These are phyloP conservation scores for Willowsia nigromaculata DNA, from an alignment of 2,888 invertebrate genomes.

Conservation along the genomic window DNA sequence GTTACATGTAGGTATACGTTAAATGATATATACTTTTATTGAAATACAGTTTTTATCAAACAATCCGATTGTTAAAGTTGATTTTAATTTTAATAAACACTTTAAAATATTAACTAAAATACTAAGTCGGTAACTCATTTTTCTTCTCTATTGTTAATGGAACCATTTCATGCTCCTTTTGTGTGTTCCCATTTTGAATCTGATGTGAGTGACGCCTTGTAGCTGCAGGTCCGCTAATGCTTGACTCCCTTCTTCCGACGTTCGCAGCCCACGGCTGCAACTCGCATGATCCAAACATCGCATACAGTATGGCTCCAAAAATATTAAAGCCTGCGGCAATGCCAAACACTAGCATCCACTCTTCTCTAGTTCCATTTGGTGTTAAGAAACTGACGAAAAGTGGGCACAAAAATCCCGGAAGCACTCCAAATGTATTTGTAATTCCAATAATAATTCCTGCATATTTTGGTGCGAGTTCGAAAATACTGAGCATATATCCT, in stretches of 20 bases:
- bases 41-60: no score
- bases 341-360: slow-evolving; percentile 81
- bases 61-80: no score
- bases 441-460: slow-evolving; percentile 81
- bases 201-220: neutral
- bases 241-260: slow-evolving; percentile 44
- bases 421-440: slow-evolving; percentile 81
- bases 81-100: no score
- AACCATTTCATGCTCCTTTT: slow-evolving; percentile 55
- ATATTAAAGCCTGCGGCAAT: slow-evolving; percentile 80
- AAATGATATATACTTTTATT: no score
- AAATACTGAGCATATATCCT: slow-evolving; percentile 81
- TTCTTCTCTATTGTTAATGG: slow-evolving; percentile 42
- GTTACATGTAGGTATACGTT: no score
- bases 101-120: no score
- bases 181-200: slow-evolving; percentile 15
- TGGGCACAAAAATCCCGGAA: slow-evolving; percentile 81
- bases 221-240: slow-evolving; percentile 13
- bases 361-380: slow-evolving; percentile 80
- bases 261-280: slow-evolving; percentile 80
- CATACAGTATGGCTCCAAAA: slow-evolving; percentile 80
- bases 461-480: slow-evolving; percentile 82
- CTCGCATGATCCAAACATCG: slow-evolving; percentile 81
- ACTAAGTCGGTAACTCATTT: neutral
- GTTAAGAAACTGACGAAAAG: slow-evolving; percentile 80